phyloP scores from a whole-genome alignment of 2,797 vertebrate species.

The Prionace glauca region DNA sequence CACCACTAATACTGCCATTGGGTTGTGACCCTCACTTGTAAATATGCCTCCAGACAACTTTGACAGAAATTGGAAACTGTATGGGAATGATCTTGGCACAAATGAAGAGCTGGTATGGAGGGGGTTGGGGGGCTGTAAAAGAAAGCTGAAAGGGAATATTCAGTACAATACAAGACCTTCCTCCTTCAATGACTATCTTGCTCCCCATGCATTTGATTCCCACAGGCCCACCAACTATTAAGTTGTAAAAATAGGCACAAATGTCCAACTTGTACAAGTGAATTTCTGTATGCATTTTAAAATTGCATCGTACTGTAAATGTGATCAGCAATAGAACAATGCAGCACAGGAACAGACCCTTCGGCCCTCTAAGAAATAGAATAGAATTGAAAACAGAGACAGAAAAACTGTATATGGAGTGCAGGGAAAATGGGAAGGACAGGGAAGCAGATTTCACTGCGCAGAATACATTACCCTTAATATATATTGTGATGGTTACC shows the following conservation, averaged over 20 bases:
- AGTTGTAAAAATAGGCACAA: neutral
- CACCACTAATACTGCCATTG: neutral
- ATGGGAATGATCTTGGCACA: neutral
- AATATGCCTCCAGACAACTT: neutral
- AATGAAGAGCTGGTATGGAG: neutral
- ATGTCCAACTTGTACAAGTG: neutral
- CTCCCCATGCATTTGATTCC: neutral
- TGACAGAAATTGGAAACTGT: neutral
- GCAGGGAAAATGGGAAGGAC: too few relatives aligned
- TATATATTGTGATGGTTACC: too few relatives aligned
- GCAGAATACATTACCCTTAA: too few relatives aligned
- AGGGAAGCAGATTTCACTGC: too few relatives aligned
- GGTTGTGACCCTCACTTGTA: neutral
- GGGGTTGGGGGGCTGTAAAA: neutral
- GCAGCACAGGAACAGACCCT: too few relatives aligned
- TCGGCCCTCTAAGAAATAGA: too few relatives aligned
- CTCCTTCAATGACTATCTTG: neutral
- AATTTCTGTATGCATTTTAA: neutral
- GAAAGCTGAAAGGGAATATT: neutral
- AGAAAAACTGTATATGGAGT: too few relatives aligned
- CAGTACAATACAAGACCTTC: neutral
- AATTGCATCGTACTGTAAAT: neutral
- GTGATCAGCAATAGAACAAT: too few relatives aligned
- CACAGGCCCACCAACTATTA: neutral
- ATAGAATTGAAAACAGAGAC: too few relatives aligned